Evolutionary conservation across 2,797 vertebrate species (phyloP).

Genomic region (Potorous gilbertii): DNA sequence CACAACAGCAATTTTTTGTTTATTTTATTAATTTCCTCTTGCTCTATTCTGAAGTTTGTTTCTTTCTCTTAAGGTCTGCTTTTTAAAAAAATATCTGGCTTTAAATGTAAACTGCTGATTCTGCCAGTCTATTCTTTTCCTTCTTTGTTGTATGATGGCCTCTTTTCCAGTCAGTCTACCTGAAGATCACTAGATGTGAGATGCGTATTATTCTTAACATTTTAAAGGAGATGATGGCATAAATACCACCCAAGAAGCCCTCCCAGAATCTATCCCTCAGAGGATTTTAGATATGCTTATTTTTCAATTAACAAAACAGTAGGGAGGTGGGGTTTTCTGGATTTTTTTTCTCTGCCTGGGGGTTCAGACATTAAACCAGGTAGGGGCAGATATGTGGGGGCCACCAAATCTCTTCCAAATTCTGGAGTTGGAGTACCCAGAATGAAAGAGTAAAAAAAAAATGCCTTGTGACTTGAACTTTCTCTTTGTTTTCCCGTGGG

Average conservation of each 20-base stretch:
- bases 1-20: not conserved
- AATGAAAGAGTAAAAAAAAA: not conserved
- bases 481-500: not conserved
- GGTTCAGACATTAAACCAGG: not conserved
- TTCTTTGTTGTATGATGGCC: not conserved
- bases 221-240: not conserved
- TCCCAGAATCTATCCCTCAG: not conserved
- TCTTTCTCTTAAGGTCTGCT: not conserved
- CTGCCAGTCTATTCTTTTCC: not conserved
- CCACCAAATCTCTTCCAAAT: not conserved
- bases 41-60: conserved; percentile 2
- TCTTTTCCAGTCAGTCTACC: fast-evolving
- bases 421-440: not conserved
- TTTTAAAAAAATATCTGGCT: not conserved
- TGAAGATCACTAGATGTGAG: not conserved
- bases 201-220: not conserved
- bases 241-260: not conserved
- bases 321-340: not conserved
- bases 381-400: not conserved
- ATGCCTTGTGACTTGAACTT: not conserved
- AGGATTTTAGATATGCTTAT: not conserved
- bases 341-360: not conserved
- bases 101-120: not conserved
- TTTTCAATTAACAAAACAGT: not conserved
- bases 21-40: conserved; percentile 25